phyloP scores from a whole-genome alignment of 2,113 vertebrate genomes.

The Gila orcuttii region DNA sequence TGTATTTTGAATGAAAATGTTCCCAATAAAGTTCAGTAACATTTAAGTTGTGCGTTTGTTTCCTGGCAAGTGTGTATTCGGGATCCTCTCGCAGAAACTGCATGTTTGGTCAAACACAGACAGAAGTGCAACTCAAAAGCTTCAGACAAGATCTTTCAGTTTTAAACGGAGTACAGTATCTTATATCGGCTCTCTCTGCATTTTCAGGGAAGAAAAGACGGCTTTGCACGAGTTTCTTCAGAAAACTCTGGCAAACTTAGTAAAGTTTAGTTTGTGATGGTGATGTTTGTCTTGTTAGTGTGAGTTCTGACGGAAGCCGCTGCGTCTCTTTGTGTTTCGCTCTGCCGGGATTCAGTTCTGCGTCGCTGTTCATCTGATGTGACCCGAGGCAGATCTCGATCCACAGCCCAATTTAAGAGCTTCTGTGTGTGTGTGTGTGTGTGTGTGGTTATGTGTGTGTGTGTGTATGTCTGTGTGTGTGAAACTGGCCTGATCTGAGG shows the following conservation, averaged over 20 bases:
- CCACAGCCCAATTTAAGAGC: constrained; percentile 54
- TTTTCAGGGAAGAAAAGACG: not conserved
- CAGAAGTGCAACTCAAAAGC: not conserved
- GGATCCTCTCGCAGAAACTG: no score
- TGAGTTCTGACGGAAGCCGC: constrained; percentile 42
- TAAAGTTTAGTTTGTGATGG: not conserved
- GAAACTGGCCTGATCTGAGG: constrained; percentile 34
- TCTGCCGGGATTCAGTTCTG: constrained; percentile 40
- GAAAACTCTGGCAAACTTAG: not conserved
- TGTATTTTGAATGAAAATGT: no score
- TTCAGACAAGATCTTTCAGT: not conserved
- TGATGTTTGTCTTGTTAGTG: constrained; percentile 42
- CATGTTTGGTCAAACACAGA: no score
- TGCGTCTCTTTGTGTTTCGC: constrained; percentile 29
- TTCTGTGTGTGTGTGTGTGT: constrained; percentile 21
- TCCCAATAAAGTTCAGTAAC: no score
- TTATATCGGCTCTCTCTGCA: not conserved
- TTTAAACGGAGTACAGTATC: not conserved
- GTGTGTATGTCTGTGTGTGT: constrained; percentile 9
- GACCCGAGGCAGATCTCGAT: constrained; percentile 50
- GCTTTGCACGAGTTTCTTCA: not conserved
- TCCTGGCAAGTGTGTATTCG: no score
- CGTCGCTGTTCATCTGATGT: constrained; percentile 53
- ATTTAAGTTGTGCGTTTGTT: no score
- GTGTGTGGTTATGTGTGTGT: no score